Evolutionary conservation across 2,888 invertebrate genomes (phyloP), one percentile per base, ranked within the genome.

Genomic region (Erynnis tages): DNA sequence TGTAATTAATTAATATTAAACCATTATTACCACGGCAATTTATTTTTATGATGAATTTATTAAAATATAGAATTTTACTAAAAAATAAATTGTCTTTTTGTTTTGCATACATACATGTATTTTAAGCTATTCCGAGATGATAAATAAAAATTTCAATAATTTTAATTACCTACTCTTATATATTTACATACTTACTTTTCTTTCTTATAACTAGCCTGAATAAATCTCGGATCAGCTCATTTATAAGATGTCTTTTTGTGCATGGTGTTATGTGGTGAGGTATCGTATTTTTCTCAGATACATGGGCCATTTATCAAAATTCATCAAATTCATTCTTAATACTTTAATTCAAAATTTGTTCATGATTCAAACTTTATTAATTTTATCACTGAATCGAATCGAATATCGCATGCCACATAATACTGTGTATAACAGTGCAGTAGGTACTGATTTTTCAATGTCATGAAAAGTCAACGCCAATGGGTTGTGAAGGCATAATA

Each of bases 231-330:
- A 71, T 66, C 69, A 68, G 67, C 48, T 49, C 10, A 19, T 10
- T 6, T 29, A n/a, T 40, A 40, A 40, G 21, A 44, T 57, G 60
- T 59, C 56, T 58, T 57, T 67, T 68, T 72, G 68, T 76, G 87
- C 87, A 87, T 88, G 86, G 88, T 88, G 83, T 88, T 88, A 88
- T 87, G 88, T 88, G 88, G 88, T 82, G 68, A 70, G 71, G 64
- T 61, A n/a, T n/a, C n/a, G n/a, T n/a, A n/a, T n/a, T n/a, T n/a
- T n/a, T n/a, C n/a, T n/a, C n/a, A n/a, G n/a, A n/a, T n/a, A n/a
- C n/a, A n/a, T n/a, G n/a, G n/a, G n/a, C n/a, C n/a, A n/a, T n/a
- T n/a, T n/a, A n/a, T n/a, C n/a, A n/a, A n/a, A n/a, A n/a, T 7
- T 44, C 48, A 41, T 41, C 27, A n/a, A 34, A 35, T 19, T 14